Base-by-base conservation (phyloP, 2,797 vertebrate species). In the Nyctalus aviator region DNA sequence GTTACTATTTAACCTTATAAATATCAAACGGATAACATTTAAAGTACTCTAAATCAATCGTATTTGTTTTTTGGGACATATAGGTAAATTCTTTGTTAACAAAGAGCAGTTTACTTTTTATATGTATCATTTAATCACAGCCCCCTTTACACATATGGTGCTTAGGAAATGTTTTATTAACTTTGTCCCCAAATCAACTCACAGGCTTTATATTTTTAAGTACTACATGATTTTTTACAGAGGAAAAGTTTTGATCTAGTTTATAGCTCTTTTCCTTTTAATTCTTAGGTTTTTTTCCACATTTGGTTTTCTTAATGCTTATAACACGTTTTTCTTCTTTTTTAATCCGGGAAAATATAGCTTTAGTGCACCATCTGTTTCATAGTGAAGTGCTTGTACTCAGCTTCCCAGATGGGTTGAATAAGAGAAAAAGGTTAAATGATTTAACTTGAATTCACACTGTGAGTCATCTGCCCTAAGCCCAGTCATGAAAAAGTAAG, bases 371-470 rank as follows among this genome's bases (percentile, higher is more conserved):
- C 95, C 97, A 97, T 97, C 95, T 97, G 97, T 90, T 96, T 96
- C 90, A 68, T 90, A 94, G 96, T 86, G 90, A 77, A 97, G 55
- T 14, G 37, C 94, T 92, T 88, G 64, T 53, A 92, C 95, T 96
- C 95, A 84, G 77, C 84, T 94, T 95, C 94, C 96, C 96, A 97
- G 96, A 97, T 96, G 96, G 96, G 75, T 81, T 97, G 93, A 97
- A 96, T 94, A 96, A 96, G 91, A 97, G 96, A 93, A 96, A 97
- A 97, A 97, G 94, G 96, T 97, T 95, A 96, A 97, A 72, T 95
- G 91, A 95, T 95, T 97, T 97, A 93, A 95, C 96, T 96, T 92
- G 90, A 95, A 97, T 97, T 96, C 94, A 90, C 53, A 93, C 69
- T 32, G 76, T 95, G 95, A 97, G 92, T 97, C 96, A 96, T 97